Evolutionary conservation across 2,113 vertebrate genomes (phyloP).

Genomic region (Poicephalus gulielmi): DNA sequence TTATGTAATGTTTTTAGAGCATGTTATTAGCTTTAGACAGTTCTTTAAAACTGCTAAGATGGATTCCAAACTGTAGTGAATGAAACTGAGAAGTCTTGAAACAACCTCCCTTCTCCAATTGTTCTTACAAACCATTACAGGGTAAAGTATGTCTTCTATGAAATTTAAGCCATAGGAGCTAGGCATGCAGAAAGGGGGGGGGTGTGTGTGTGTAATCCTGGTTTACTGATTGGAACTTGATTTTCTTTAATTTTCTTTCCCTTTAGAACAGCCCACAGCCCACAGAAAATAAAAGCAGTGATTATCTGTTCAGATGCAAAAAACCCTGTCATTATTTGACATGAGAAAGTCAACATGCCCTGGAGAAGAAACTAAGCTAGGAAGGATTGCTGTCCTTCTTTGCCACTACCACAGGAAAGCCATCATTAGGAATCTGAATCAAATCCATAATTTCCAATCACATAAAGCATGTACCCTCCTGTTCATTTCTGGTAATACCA

Average conservation of each 20-base stretch:
- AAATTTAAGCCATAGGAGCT: neutral
- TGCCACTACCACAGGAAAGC: neutral
- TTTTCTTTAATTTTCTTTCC: neutral
- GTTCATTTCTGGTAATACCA: neutral
- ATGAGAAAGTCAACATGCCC: neutral
- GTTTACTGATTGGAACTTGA: neutral
- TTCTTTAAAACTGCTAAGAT: neutral
- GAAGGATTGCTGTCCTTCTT: neutral
- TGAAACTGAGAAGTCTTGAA: neutral
- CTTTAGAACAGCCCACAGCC: neutral
- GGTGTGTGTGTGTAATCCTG: too few relatives aligned
- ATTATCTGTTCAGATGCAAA: slow-evolving; percentile 10
- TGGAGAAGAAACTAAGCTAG: neutral
- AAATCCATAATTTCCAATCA: neutral
- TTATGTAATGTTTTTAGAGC: neutral
- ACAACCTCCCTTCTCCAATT: neutral
- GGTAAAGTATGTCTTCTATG: neutral
- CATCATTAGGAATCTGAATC: neutral
- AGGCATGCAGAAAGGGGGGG: neutral
- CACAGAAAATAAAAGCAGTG: neutral
- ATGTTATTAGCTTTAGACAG: neutral
- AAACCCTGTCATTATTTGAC: neutral
- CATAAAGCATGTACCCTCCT: neutral
- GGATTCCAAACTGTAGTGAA: neutral
- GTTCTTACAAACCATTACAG: neutral